phyloP scores from a whole-genome alignment of 1,140 invertebrate species.

The Sarcophaga bullata region DNA sequence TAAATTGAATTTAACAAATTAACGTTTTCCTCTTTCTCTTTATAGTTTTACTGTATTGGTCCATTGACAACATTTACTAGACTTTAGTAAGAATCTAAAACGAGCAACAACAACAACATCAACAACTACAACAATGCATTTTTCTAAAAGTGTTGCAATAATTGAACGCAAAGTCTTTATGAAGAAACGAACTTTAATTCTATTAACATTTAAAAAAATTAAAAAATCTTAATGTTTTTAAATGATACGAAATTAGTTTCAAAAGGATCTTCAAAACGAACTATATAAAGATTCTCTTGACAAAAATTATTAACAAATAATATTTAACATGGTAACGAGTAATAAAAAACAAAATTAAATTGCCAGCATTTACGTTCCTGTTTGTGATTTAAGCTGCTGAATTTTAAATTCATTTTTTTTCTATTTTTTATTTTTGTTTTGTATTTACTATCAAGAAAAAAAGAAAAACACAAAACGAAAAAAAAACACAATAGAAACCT shows the following conservation, averaged over 20 bases:
- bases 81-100: neutral
- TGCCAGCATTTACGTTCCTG: conserved; percentile 10
- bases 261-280: too few relatives aligned
- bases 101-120: neutral
- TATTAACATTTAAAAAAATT: neutral
- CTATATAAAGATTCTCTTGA: too few relatives aligned
- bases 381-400: conserved; percentile 3
- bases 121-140: conserved; percentile 16
- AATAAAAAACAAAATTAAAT: too few relatives aligned
- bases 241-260: too few relatives aligned
- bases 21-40: neutral
- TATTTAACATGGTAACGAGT: too few relatives aligned
- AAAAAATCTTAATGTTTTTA: too few relatives aligned
- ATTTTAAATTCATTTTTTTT: neutral
- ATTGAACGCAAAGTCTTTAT: neutral
- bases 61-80: neutral
- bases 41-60: neutral
- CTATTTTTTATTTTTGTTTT: neutral
- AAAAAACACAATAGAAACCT: neutral
- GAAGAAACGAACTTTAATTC: neutral
- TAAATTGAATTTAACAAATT: neutral
- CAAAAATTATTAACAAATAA: too few relatives aligned
- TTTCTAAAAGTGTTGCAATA: neutral
- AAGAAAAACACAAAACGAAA: neutral
- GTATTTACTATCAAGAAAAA: neutral